Base-by-base conservation (phyloP, 2,797 vertebrate species). In the Sebastes steindachneri region DNA sequence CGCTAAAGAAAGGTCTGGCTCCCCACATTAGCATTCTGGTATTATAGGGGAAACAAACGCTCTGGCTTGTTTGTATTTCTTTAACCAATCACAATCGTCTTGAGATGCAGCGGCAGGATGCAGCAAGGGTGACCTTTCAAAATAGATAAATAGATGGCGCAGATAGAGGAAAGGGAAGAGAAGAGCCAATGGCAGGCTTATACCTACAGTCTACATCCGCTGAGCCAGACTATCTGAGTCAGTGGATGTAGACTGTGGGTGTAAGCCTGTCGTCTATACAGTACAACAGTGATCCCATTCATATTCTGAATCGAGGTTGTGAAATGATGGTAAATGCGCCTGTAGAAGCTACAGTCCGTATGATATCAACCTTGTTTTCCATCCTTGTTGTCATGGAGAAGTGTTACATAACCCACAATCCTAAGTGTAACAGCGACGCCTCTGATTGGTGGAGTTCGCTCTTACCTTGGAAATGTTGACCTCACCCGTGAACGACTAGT, bases 361-460 rank as follows among this genome's bases (percentile, higher is more conserved):
- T 17, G 41, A 48, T 19, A 8, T 48, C 17, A 45, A 48, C 0
- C 45, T 19, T 19, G 45, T 48, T 48, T 9, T 45, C 41, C 41
- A 45, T 45, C 41, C 15, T 45, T 45, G 41, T 45, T 45, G 14
- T 45, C 41, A 45, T 45, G 41, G 41, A 45, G 45, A 51, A 51
- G 45, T 48, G 0, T 0, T n/a, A 9, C 45, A 48, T 2, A 19
- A 48, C 45, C 45, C 45, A 48, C 45, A 48, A 48, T 48, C 7
- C 17, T 19, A 48, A 48, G 45, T 51, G 45, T 0, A 4, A 51
- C 17, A 51, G 45, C 2, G 2, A 51, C 7, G 3, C 0, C 45
- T 51, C 45, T 51, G 45, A 51, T 51, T 51, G 45, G 17, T 1
- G 17, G 45, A 51, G 45, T 4, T 51, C 2, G 45, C 45, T 51